Percentiles rank a stretch among this genome's conserved stretches.
phyloP scores from a whole-genome alignment of 1,140 invertebrate species.

The Reticulitermes speratus region DNA sequence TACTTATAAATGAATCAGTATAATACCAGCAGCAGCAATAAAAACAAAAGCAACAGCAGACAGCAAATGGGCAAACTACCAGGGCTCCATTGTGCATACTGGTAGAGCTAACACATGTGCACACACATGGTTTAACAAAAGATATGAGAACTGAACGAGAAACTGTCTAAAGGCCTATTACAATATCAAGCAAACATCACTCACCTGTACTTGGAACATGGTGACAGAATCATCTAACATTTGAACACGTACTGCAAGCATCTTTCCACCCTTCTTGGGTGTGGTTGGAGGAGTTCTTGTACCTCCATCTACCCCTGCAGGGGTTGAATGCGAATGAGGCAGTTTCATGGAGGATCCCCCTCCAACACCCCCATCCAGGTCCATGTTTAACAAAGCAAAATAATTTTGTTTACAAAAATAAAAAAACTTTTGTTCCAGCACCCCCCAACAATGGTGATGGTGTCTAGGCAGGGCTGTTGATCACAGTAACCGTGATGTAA shows the following conservation, averaged over 20 bases:
- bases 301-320: slow-evolving; percentile 76
- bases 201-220: slow-evolving; percentile 88
- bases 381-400: slow-evolving; percentile 40
- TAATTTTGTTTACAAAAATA: neutral
- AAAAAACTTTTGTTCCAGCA: neutral
- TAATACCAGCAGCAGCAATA: no score
- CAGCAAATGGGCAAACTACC: no score
- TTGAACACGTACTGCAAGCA: slow-evolving; percentile 80
- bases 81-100: no score
- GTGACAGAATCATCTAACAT: slow-evolving; percentile 86
- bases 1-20: no score
- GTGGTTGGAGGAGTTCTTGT: slow-evolving; percentile 57
- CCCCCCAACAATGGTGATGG: neutral
- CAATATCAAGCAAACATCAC: slow-evolving; percentile 24
- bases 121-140: no score
- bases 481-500: slow-evolving; percentile 6
- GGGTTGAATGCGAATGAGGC: slow-evolving; percentile 81
- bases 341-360: slow-evolving; percentile 46
- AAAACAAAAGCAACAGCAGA: no score
- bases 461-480: neutral
- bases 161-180: no score
- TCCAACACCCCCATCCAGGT: slow-evolving; percentile 39
- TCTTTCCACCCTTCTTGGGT: slow-evolving; percentile 75
- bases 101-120: no score
- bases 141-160: no score